Evolutionary conservation across 2,888 invertebrate species (phyloP).

Genomic region (Andricus curvator): DNA sequence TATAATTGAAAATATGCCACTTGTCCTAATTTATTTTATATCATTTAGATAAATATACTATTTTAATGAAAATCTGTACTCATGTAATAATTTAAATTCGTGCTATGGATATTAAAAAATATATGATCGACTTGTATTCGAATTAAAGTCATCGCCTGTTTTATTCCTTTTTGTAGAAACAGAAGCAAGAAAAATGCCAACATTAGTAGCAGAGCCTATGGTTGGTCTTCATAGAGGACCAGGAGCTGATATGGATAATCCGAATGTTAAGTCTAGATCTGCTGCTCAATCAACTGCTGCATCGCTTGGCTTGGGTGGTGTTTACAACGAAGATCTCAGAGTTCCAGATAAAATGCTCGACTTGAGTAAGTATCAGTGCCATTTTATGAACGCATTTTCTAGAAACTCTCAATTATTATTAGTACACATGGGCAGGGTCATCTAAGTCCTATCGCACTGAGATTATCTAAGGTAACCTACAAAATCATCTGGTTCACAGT

Average conservation of each 20-base stretch:
- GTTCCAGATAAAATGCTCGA: constrained; percentile 98
- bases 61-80: background rate
- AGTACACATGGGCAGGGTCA: no score
- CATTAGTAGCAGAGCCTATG: constrained; percentile 77
- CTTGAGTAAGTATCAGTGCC: constrained; percentile 85
- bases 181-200: constrained; percentile 86
- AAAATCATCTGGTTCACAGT: no score
- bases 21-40: background rate
- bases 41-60: background rate
- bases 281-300: constrained; percentile 78
- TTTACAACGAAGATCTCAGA: constrained; percentile 89
- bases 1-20: constrained; percentile 2
- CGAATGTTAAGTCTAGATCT: constrained; percentile 78
- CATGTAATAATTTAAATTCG: constrained; percentile 27
- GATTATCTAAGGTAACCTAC: no score
- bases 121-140: constrained; percentile 26
- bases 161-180: constrained; percentile 80
- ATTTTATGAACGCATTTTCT: no score
- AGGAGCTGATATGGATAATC: constrained; percentile 72
- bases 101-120: constrained; percentile 34
- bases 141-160: constrained; percentile 51
- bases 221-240: constrained; percentile 72
- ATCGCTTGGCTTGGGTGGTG: constrained; percentile 72
- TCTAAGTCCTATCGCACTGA: no score
- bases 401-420: no score